A percentile compares a stretch with the other conserved stretches of the same genome.
Evolutionary conservation across 1,140 invertebrate species (phyloP).

Genomic region (Artemia franciscana): DNA sequence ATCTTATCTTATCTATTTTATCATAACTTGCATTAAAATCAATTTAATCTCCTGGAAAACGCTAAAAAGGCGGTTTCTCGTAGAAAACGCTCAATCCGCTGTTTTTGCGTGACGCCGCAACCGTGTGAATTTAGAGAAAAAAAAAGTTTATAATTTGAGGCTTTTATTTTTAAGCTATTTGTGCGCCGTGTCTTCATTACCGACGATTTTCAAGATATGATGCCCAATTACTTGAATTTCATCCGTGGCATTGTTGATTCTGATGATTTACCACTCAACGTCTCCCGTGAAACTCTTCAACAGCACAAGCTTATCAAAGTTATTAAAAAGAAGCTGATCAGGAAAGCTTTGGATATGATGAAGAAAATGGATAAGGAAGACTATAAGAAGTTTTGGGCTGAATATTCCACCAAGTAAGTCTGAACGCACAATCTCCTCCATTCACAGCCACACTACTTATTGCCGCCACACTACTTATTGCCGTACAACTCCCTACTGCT

Average conservation of each 20-base stretch:
- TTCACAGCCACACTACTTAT: no score
- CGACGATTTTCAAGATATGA: constrained; percentile 97
- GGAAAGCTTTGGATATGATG: constrained; percentile 93
- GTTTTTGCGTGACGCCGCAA: no score
- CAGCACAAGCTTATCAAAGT: constrained; percentile 95
- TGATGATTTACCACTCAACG: constrained; percentile 96
- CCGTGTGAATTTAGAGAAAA: no score
- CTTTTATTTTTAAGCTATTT: constrained; percentile 36
- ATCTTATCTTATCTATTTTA: no score
- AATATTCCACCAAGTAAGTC: constrained; percentile 85
- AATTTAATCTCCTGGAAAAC: no score
- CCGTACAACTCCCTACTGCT: no score
- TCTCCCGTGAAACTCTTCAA: constrained; percentile 82
- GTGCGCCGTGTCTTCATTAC: constrained; percentile 96
- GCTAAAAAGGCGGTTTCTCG: no score
- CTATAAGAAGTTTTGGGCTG: constrained; percentile 92
- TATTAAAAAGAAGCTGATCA: constrained; percentile 94
- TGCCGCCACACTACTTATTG: no score
- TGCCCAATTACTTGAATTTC: constrained; percentile 92
- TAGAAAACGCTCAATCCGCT: no score
- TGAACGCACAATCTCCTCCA: no score
- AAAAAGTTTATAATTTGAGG: no score
- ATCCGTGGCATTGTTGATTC: constrained; percentile 91
- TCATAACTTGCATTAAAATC: no score
- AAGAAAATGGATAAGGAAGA: constrained; percentile 84